These are phyloP conservation scores for Masnerella sp. DNA, from an alignment of 2,888 invertebrate species.

Conservation along the genomic window DNA sequence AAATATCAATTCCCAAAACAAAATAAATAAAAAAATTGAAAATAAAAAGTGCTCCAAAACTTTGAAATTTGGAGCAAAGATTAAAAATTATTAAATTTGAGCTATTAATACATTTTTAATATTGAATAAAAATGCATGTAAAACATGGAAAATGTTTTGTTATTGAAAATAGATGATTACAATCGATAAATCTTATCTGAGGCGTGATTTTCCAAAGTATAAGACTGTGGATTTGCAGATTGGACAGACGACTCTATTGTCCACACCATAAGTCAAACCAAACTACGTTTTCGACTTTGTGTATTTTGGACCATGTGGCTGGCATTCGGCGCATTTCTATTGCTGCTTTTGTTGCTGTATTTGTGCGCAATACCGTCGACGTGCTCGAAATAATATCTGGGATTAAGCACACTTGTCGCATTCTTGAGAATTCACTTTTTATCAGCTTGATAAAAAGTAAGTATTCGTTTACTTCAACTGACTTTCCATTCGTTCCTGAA, in stretches of 20 bases:
- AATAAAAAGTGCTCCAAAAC: background rate
- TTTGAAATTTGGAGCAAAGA: too few species aligned
- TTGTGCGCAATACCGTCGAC: background rate
- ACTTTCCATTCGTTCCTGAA: too few species aligned
- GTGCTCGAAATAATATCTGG: conserved; percentile 4
- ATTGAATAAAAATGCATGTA: too few species aligned
- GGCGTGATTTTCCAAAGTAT: too few species aligned
- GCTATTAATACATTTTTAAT: too few species aligned
- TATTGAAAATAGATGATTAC: too few species aligned
- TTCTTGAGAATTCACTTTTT: conserved; percentile 8
- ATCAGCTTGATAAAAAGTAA: conserved; percentile 16
- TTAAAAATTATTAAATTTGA: too few species aligned
- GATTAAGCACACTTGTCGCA: background rate
- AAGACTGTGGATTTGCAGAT: too few species aligned
- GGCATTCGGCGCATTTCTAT: conserved; percentile 18
- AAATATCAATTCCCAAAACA: background rate
- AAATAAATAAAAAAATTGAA: too few species aligned
- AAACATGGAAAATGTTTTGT: too few species aligned
- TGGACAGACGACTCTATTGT: background rate
- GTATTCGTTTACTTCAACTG: conserved; percentile 84
- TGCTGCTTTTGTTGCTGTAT: conserved; percentile 15
- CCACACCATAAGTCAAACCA: background rate
- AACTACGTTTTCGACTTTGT: conserved; percentile 18
- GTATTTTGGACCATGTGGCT: conserved; percentile 38
- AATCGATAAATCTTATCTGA: too few species aligned